Evolutionary conservation across 1,140 invertebrate species (phyloP).

Genomic region (Drosophila oshimai): DNA sequence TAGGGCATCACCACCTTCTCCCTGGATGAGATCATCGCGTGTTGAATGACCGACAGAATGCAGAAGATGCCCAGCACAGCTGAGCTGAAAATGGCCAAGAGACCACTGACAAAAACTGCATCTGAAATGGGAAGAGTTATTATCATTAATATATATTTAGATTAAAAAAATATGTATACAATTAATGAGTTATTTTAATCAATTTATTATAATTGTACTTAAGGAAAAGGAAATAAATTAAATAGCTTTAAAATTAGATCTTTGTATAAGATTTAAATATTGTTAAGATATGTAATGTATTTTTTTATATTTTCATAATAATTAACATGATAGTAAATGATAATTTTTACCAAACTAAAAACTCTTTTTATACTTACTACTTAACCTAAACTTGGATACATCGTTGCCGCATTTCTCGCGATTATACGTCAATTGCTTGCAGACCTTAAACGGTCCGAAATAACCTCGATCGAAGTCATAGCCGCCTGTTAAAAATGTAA

Average conservation of each 20-base stretch:
- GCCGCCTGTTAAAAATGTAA: constrained; percentile 44
- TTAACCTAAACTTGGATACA: constrained; percentile 89
- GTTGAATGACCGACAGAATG: constrained; percentile 89
- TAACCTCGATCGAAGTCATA: constrained; percentile 87
- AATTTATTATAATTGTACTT: too few relatives aligned
- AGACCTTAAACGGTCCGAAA: constrained; percentile 93
- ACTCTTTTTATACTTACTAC: constrained; percentile 88
- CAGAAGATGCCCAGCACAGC: constrained; percentile 89
- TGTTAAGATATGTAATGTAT: too few relatives aligned
- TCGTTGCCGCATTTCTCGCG: constrained; percentile 90
- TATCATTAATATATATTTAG: background rate
- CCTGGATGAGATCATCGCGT: constrained; percentile 92
- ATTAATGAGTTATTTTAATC: too few relatives aligned
- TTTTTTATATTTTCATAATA: too few relatives aligned
- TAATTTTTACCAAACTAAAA: too few relatives aligned
- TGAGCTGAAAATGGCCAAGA: constrained; percentile 88
- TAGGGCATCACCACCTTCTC: constrained; percentile 91
- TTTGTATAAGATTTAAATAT: too few relatives aligned
- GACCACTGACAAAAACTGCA: constrained; percentile 90
- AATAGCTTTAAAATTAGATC: too few relatives aligned
- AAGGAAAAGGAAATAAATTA: too few relatives aligned
- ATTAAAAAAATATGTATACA: too few relatives aligned
- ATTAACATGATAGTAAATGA: too few relatives aligned
- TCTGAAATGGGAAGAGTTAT: constrained; percentile 84
- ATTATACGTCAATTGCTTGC: constrained; percentile 90